Conservation (phyloP, 2,888 invertebrate genomes). For the Ophonus ardosiacus region DNA sequence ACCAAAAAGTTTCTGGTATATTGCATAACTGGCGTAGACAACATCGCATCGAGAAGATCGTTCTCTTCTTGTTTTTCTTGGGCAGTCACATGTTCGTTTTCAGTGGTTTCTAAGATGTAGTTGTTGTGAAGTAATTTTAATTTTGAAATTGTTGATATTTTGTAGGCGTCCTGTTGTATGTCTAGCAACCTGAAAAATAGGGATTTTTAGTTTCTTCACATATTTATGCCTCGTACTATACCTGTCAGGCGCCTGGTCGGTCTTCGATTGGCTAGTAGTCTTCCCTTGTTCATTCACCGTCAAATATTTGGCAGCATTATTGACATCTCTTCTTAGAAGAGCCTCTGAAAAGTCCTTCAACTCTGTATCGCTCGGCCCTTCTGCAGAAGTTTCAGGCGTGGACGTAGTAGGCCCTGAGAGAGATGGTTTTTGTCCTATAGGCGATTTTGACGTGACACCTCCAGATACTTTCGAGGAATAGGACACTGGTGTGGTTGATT, state of each 20-base stretch:
- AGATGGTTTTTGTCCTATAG: conserved; percentile 59
- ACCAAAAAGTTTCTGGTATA: conserved; percentile 83
- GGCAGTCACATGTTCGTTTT: conserved; percentile 87
- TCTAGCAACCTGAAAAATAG: conserved; percentile 80
- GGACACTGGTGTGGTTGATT: conserved; percentile 40
- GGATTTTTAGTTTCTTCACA: no score
- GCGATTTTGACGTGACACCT: conserved; percentile 62
- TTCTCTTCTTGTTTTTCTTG: conserved; percentile 88
- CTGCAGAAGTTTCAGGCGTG: conserved; percentile 65
- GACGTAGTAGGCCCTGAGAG: conserved; percentile 65
- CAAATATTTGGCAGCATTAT: conserved; percentile 85
- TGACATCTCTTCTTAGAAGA: conserved; percentile 84
- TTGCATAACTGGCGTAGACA: conserved; percentile 87
- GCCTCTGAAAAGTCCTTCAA: conserved; percentile 84
- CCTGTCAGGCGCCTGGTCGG: conserved; percentile 87
- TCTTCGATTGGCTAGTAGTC: conserved; percentile 83
- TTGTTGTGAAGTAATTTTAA: conserved; percentile 89
- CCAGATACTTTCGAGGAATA: conserved; percentile 66
- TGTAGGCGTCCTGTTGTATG: conserved; percentile 80
- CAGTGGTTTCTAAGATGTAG: conserved; percentile 85
- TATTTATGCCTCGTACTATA: conserved; percentile 71
- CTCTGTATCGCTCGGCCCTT: conserved; percentile 81
- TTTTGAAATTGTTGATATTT: conserved; percentile 86
- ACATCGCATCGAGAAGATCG: conserved; percentile 86
- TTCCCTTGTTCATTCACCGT: conserved; percentile 86